phyloP scores from a whole-genome alignment of 1,140 invertebrate genomes.

The Pseudomyrmex sp. region DNA sequence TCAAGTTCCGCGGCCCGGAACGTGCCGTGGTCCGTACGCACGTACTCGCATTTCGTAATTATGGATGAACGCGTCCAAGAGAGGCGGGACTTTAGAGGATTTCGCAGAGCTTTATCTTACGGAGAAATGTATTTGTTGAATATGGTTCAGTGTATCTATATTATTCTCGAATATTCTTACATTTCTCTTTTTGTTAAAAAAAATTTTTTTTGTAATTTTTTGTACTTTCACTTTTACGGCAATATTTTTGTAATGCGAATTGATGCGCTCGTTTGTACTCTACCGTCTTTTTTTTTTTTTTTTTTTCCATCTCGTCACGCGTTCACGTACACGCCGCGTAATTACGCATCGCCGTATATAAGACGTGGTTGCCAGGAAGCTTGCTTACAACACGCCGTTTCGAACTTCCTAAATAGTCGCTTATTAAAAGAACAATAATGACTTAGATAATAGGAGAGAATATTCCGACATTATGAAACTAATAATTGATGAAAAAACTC shows the following conservation, averaged over 20 bases:
- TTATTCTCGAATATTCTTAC: neutral
- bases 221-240: too few species aligned
- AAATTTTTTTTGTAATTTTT: too few species aligned
- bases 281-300: neutral
- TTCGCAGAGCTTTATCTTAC: neutral
- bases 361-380: conserved; percentile 32
- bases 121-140: too few species aligned
- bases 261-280: conserved; percentile 4
- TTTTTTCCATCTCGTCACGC: conserved; percentile 3
- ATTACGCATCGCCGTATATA: conserved; percentile 31
- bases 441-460: neutral
- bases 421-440: conserved; percentile 21
- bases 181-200: neutral
- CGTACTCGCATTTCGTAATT: conserved; percentile 55
- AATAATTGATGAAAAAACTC: conserved; percentile 7
- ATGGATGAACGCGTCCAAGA: conserved; percentile 13
- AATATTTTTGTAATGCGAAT: too few species aligned
- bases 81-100: neutral
- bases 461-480: conserved; percentile 1
- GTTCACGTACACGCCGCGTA: conserved; percentile 37
- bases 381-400: conserved; percentile 34
- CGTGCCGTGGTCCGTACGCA: conserved; percentile 38
- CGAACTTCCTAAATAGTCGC: neutral
- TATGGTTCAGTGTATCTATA: neutral
- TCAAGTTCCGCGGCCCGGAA: conserved; percentile 28